Evolutionary conservation across 2,113 vertebrate genomes (phyloP).

Genomic region (Sebastes schlegelii): DNA sequence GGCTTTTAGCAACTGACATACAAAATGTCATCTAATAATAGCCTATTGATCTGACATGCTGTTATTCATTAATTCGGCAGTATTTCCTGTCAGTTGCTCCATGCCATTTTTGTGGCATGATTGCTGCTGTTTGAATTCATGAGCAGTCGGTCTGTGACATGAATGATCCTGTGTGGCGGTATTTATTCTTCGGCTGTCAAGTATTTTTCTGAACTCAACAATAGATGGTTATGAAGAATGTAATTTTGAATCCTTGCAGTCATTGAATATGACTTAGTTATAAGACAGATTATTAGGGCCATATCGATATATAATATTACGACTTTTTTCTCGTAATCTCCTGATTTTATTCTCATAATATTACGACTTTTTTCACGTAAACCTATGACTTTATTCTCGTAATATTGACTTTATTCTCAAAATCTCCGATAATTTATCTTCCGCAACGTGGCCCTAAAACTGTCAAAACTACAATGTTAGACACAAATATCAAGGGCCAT

Average conservation of each 20-base stretch:
- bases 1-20: constrained; percentile 24
- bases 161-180: not conserved
- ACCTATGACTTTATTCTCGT: too few relatives aligned
- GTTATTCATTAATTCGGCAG: not conserved
- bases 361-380: too few relatives aligned
- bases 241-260: not conserved
- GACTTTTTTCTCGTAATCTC: too few relatives aligned
- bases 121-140: constrained; percentile 7
- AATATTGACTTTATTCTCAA: too few relatives aligned
- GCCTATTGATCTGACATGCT: not conserved
- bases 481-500: not conserved
- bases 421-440: too few relatives aligned
- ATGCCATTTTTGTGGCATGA: not conserved
- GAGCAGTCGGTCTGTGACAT: constrained; percentile 1
- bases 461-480: not conserved
- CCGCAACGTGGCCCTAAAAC: too few relatives aligned
- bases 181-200: constrained; percentile 8
- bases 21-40: constrained; percentile 34
- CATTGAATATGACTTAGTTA: not conserved
- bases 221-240: not conserved
- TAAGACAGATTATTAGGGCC: too few relatives aligned
- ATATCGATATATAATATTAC: too few relatives aligned
- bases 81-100: constrained; percentile 2
- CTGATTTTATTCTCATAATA: too few relatives aligned
- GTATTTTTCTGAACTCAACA: not conserved